Base-by-base conservation (phyloP, 2,888 invertebrate species). In the Andrena dorsata region DNA sequence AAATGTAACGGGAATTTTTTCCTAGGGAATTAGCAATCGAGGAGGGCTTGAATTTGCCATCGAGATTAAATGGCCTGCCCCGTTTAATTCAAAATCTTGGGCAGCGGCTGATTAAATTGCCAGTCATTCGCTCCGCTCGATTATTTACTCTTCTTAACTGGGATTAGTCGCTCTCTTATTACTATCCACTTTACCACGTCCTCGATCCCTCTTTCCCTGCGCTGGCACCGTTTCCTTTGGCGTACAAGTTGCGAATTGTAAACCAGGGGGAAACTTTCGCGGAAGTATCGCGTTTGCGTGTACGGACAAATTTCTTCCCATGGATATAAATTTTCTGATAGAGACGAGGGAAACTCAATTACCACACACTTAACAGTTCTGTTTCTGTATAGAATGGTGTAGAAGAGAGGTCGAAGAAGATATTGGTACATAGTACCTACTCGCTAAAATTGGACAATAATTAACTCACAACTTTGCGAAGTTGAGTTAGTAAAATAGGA, bases 111-210 rank as follows among this genome's bases (percentile, higher is more conserved):
- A 88, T 88, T 89, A 88, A 89, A 89, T 88, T 86, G 88, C 75
- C 79, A 86, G 88, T 86, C 86, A 86, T 87, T 89, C 82, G 83
- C 76, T 86, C 83, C 72, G 78, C 79, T 82, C 88, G 89, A 88
- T 89, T 89, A 86, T 88, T 88, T 88, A 88, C 88, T 88, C 83
- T 85, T 83, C 89, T 88, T 82, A 88, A 86, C 88, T 81, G 80
- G 82, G 88, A 86, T 88, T 88, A 88, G 88, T 69, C 84, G 78
- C 70, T 68, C 77, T 81, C 83, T 88, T 89, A 89, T 89, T 89
- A 83, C 79, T 63, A 80, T 58, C 66, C 75, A 35, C 53, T 71
- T 71, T 71, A 71, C 71, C 49, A 23, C 70, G 28, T 60, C 58
- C 30, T 4, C 32, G 8, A 30, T 6, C 41, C 16, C 28, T 16